Conservation (phyloP, 2,888 invertebrate genomes). For the Drosophila algonquin region DNA sequence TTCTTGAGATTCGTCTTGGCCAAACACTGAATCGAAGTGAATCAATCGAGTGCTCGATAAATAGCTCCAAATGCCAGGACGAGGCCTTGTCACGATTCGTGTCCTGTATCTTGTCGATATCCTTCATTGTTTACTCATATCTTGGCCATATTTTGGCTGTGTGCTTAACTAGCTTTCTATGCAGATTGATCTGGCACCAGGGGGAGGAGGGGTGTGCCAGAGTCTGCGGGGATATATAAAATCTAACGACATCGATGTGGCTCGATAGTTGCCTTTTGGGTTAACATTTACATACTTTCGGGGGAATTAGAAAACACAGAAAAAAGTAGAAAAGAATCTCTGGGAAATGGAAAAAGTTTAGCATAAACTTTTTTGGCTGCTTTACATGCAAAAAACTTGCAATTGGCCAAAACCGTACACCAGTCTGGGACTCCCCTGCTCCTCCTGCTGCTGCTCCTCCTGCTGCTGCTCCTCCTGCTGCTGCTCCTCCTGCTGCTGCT, state of each 20-base stretch:
- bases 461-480: constrained; percentile 30
- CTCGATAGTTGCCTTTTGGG: constrained; percentile 67
- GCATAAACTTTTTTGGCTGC: constrained; percentile 70
- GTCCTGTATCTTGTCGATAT: constrained; percentile 27
- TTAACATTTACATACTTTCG: constrained; percentile 62
- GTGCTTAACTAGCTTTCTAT: constrained; percentile 50
- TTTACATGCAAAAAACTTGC: constrained; percentile 74
- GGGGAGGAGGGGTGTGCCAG: neutral
- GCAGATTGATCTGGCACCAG: constrained; percentile 30
- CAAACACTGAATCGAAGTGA: constrained; percentile 27
- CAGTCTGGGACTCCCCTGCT: constrained; percentile 19
- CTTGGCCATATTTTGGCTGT: constrained; percentile 44
- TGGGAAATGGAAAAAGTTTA: constrained; percentile 67
- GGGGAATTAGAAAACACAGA: constrained; percentile 65
- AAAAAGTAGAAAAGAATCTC: constrained; percentile 37
- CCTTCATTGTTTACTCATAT: constrained; percentile 56
- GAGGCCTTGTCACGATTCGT: constrained; percentile 15
- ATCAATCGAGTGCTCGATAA: constrained; percentile 67
- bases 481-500: too few relatives aligned
- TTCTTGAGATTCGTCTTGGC: constrained; percentile 26
- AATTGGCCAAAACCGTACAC: constrained; percentile 60
- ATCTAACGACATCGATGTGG: constrained; percentile 65
- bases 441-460: constrained; percentile 41
- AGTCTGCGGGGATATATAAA: constrained; percentile 56
- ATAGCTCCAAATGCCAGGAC: constrained; percentile 61